phyloP scores from a whole-genome alignment of 2,888 invertebrate species.

The Leptinotarsa haldemani region DNA sequence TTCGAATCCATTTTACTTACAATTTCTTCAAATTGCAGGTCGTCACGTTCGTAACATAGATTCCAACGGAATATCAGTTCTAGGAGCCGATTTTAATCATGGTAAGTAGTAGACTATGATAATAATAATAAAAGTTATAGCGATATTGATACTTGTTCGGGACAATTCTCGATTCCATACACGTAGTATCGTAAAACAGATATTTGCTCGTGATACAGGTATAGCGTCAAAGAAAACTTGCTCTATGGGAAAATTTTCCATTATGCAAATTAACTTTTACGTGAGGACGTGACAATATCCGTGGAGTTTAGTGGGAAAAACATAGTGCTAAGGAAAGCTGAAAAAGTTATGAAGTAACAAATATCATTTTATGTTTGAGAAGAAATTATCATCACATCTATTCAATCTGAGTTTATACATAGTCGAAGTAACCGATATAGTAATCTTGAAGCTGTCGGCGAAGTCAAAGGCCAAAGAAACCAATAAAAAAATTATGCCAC shows the following conservation, averaged over 20 bases:
- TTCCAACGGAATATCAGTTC: slow-evolving; percentile 64
- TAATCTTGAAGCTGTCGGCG: too few species aligned
- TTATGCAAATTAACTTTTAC: background rate
- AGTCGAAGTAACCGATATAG: too few species aligned
- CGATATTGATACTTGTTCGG: slow-evolving; percentile 51
- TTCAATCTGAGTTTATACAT: too few species aligned
- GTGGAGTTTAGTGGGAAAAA: background rate
- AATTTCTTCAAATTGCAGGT: slow-evolving; percentile 58
- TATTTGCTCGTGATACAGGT: slow-evolving; percentile 4
- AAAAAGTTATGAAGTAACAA: too few species aligned
- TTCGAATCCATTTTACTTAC: slow-evolving; percentile 33
- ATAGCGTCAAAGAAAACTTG: background rate
- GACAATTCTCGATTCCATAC: slow-evolving; percentile 21
- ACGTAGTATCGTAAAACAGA: background rate
- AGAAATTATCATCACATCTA: too few species aligned
- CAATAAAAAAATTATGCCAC: too few species aligned
- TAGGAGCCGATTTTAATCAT: slow-evolving; percentile 65
- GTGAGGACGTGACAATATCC: background rate
- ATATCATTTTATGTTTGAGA: too few species aligned
- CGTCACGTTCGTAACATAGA: slow-evolving; percentile 64
- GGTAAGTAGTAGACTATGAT: slow-evolving; percentile 61
- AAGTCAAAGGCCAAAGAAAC: too few species aligned
- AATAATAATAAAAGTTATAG: slow-evolving; percentile 36
- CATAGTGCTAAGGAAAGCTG: too few species aligned
- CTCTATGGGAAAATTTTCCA: background rate